A percentile compares a stretch with the other conserved stretches of the same genome.
phyloP scores from a whole-genome alignment of 2,888 invertebrate genomes.

The Slavum lentiscoides region DNA sequence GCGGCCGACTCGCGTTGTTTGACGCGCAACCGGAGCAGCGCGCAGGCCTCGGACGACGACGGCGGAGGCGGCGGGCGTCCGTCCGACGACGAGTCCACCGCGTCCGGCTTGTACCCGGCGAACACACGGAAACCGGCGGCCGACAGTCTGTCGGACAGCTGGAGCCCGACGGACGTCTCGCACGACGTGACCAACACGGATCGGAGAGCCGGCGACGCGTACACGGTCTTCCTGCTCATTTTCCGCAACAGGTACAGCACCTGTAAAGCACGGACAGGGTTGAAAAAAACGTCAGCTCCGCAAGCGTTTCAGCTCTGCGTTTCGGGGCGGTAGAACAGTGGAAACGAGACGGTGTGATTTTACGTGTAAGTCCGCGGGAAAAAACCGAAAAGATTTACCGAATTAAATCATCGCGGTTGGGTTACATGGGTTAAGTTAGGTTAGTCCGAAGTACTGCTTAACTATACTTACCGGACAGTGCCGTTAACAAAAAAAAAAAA shows the following conservation, averaged over 20 bases:
- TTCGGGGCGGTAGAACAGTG: no score
- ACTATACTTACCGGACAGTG: no score
- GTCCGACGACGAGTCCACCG: slow-evolving; percentile 54
- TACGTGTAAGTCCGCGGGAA: no score
- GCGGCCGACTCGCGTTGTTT: slow-evolving; percentile 60
- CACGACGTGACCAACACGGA: slow-evolving; percentile 78
- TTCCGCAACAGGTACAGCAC: slow-evolving; percentile 55
- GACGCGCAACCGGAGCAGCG: slow-evolving; percentile 59
- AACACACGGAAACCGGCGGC: slow-evolving; percentile 77
- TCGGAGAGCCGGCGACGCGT: slow-evolving; percentile 59
- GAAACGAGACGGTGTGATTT: no score
- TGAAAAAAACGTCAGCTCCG: not conserved
- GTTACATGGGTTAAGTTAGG: no score
- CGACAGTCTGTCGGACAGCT: slow-evolving; percentile 72
- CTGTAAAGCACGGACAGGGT: slow-evolving; percentile 5
- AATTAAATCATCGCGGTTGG: no score
- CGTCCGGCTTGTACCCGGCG: slow-evolving; percentile 65
- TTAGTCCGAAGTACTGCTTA: no score
- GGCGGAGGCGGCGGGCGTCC: slow-evolving; percentile 54
- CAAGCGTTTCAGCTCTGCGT: no score
- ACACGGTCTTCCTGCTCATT: slow-evolving; percentile 36
- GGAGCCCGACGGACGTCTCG: slow-evolving; percentile 78
- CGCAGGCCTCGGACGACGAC: slow-evolving; percentile 58
- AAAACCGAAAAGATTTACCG: no score
- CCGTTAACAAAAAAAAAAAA: no score